Evolutionary conservation across 64 coral and sea anemone species (phyloP), one percentile per base, ranked within the genome.

Genomic region (Stichodactyla mertensii): DNA sequence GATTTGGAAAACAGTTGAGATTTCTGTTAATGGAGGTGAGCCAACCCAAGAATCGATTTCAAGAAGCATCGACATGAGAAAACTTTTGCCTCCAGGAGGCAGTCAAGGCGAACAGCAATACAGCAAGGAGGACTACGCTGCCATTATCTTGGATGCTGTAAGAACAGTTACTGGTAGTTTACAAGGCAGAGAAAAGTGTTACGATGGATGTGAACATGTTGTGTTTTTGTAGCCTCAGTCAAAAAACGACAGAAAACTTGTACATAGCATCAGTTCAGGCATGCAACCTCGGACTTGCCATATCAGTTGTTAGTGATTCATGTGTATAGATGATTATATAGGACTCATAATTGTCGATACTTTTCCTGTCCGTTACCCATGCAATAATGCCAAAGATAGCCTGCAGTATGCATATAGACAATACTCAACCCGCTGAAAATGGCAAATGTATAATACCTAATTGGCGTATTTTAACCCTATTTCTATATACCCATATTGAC

Each of bases 131-230:
- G 36, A 53, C n/a, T 81, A 81, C 52, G 19, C 78, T 81, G 2
- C 16, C 15, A 52, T 81, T 15, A 81, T 81, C 53, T 55, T 81
- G 16, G 78, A 81, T 71, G 69, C 69, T 71, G 69, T 71, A 8
- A 71, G 12, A n/a, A 71, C 69, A 71, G 69, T 71, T 71, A 71
- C 69, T 71, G 69, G 69, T 10, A 22, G 22, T 31, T 71, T 31
- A 12, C 22, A 12, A 71, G 24, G 24, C 4, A 71, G 23, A 4
- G 23, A 18, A 1, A 28, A 0, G 10, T 28, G 6, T 71, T 71
- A 71, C 69, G 69, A 71, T 71, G 69, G 69, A 24, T 71, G 69
- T 71, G 20, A 71, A 23, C 64, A 69, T 69, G 64, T 69, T 23
- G 20, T 69, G 9, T 69, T 69, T 69, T 20, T 24, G 4, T 20